These are phyloP conservation scores for Trialeurodes vaporariorum DNA, from an alignment of 1,140 invertebrate species.

Conservation along the genomic window DNA sequence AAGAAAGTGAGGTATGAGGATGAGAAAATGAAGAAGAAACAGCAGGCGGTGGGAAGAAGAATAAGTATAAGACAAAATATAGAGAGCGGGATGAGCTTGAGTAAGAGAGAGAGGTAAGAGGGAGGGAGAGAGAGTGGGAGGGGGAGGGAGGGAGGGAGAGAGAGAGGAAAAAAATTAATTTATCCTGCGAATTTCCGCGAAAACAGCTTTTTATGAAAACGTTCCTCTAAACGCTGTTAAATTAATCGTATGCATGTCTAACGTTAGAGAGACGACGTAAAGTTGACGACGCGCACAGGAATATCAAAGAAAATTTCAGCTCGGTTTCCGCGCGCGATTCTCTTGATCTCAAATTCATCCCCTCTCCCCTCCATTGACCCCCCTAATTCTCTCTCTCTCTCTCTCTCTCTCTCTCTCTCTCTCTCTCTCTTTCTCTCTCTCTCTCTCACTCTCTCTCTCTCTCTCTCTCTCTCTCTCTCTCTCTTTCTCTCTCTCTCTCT, in stretches of 20 bases:
- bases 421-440: neutral
- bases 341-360: neutral
- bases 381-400: no score
- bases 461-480: no score
- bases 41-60: no score
- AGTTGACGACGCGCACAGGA: neutral
- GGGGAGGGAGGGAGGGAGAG: constrained; percentile 10
- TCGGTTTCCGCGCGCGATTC: neutral
- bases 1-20: no score
- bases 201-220: constrained; percentile 1
- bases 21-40: no score
- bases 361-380: neutral
- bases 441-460: no score
- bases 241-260: neutral
- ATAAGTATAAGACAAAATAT: no score
- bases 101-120: no score
- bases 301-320: neutral
- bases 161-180: neutral
- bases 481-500: no score
- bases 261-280: neutral
- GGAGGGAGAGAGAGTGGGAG: constrained; percentile 9
- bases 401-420: no score
- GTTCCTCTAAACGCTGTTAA: neutral
- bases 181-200: neutral
- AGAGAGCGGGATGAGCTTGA: no score